Percentiles rank a stretch among this genome's conserved stretches.
phyloP scores from a whole-genome alignment of 2,888 invertebrate species.

The Heliconius ethilla region DNA sequence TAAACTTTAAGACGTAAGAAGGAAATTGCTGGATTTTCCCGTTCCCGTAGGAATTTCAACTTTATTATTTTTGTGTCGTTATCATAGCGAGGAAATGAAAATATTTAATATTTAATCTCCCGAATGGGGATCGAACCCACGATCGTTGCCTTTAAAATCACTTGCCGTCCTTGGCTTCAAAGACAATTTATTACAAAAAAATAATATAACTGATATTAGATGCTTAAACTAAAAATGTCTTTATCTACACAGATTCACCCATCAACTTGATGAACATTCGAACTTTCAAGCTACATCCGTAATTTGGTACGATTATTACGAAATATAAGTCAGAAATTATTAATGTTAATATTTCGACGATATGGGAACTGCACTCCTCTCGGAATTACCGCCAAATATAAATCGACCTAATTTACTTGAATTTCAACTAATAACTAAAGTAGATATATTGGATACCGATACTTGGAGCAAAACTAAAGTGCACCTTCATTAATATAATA shows the following conservation, averaged over 20 bases:
- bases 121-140: no score
- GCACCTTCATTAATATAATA: not conserved
- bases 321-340: constrained; percentile 21
- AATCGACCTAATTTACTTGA: constrained; percentile 40
- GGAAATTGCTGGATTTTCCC: no score
- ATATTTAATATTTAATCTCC: no score
- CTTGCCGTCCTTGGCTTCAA: no score
- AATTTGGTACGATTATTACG: constrained; percentile 17
- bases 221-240: not conserved
- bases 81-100: no score
- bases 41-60: no score
- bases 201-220: not conserved
- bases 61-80: no score
- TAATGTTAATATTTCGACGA: constrained; percentile 28
- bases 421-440: constrained; percentile 40
- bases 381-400: constrained; percentile 30
- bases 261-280: not conserved
- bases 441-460: not conserved
- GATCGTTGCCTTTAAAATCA: no score
- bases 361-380: constrained; percentile 27
- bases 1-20: no score
- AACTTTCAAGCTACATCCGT: not conserved
- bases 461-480: not conserved
- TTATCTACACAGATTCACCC: not conserved
- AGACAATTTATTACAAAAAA: not conserved